Evolutionary conservation across 2,888 invertebrate genomes (phyloP), one percentile per base, ranked within the genome.

Genomic region (Sycophila texana): DNA sequence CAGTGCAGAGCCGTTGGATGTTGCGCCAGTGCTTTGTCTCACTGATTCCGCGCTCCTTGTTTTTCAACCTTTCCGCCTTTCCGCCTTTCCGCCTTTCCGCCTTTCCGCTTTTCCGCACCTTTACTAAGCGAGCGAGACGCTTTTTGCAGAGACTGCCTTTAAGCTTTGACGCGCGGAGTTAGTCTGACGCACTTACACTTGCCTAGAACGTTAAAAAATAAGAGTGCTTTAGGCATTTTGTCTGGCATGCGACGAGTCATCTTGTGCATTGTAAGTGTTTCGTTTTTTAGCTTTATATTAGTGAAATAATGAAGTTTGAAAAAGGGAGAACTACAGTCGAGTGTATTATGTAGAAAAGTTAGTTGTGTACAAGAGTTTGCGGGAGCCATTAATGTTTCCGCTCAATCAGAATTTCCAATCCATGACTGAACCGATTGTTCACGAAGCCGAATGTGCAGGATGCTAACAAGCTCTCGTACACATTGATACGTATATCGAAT

Each of bases 301-400:
- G 3, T 26, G 26, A 26, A 26, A 26, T 26, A 26, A 26, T 26
- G 26, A 5, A 39, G 39, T 4, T 4, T 4, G 0, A 30, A 30
- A 30, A 30, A 30, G 30, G 30, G 30, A 3, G 2, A 7, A 39
- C 39, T 7, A 4, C 0, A 39, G 39, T 0, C 10, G n/a, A 12
- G 0, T 14, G n/a, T 53, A 53, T 53, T 53, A 53, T 10, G n/a
- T 12, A 53, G 20, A 14, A 60, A 12, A 47, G 18, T 4, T 13
- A 39, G 63, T 30, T 4, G 20, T n/a, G 63, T 39, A n/a, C 26
- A 16, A 18, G 10, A 22, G 58, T 79, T 74, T 79, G 65, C 53
- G 51, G 20, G 74, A 51, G 5, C 68, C 71, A 79, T 75, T 75
- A 79, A 66, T 75, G 71, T 79, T 72, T 79, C 79, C 75, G 74